These are phyloP conservation scores for Catotricha subobsoleta DNA, from an alignment of 2,888 invertebrate genomes.

Conservation along the genomic window DNA sequence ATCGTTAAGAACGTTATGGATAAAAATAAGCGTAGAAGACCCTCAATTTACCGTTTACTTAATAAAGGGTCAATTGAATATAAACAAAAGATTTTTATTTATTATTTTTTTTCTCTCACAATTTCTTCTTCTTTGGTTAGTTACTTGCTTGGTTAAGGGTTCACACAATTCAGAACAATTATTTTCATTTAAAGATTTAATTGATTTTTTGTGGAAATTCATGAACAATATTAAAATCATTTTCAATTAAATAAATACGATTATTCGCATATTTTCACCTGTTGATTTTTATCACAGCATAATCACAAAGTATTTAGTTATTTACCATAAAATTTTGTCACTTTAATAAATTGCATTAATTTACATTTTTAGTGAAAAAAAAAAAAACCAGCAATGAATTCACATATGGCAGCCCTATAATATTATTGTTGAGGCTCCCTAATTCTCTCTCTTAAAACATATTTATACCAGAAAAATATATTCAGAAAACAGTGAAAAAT, in stretches of 20 bases:
- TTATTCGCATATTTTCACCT: background rate
- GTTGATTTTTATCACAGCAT: no score
- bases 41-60: background rate
- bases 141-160: no score
- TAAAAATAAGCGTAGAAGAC: background rate
- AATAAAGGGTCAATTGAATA: conserved; percentile 3
- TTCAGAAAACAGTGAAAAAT: background rate
- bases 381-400: background rate
- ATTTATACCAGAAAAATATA: background rate
- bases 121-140: background rate
- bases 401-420: background rate
- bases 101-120: background rate
- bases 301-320: no score
- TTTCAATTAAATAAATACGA: background rate
- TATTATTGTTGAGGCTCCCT: background rate
- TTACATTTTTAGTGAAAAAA: background rate
- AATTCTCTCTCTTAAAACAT: background rate
- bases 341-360: conserved; percentile 3
- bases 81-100: background rate
- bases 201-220: background rate
- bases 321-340: no score
- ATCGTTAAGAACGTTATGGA: background rate
- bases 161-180: no score
- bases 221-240: no score
- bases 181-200: background rate